phyloP scores from a whole-genome alignment of 2,113 vertebrate species.

The Shinisaurus crocodilurus region DNA sequence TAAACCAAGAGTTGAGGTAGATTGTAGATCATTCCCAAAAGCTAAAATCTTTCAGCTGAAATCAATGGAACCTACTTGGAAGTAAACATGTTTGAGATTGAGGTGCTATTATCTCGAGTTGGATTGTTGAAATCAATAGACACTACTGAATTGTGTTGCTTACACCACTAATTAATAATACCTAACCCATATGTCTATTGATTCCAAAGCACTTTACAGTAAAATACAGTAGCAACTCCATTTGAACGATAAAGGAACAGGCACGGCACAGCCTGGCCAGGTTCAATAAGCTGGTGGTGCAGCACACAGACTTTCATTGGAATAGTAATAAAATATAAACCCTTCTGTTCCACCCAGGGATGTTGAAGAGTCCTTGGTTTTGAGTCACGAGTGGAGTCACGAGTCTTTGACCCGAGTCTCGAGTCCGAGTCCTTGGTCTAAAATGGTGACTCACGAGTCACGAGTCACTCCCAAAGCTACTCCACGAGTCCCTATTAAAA shows the following conservation, averaged over 20 bases:
- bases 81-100: background rate
- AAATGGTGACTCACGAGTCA: too few species aligned
- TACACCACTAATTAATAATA: slow-evolving; percentile 10
- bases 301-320: background rate
- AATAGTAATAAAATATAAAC: background rate
- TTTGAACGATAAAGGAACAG: background rate
- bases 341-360: background rate
- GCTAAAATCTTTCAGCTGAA: background rate
- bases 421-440: too few species aligned
- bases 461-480: too few species aligned
- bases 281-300: background rate
- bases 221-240: background rate
- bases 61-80: background rate
- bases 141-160: background rate
- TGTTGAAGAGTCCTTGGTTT: too few species aligned
- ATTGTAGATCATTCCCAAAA: background rate
- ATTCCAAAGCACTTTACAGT: slow-evolving; percentile 13
- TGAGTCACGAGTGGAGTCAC: too few species aligned
- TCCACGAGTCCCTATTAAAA: too few species aligned
- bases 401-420: too few species aligned
- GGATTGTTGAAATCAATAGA: background rate
- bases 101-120: background rate
- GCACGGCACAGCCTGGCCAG: background rate
- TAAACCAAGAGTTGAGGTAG: background rate
- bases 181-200: background rate